Evolutionary conservation across 2,888 invertebrate genomes (phyloP).

Genomic region (Trichogramma evanescens): DNA sequence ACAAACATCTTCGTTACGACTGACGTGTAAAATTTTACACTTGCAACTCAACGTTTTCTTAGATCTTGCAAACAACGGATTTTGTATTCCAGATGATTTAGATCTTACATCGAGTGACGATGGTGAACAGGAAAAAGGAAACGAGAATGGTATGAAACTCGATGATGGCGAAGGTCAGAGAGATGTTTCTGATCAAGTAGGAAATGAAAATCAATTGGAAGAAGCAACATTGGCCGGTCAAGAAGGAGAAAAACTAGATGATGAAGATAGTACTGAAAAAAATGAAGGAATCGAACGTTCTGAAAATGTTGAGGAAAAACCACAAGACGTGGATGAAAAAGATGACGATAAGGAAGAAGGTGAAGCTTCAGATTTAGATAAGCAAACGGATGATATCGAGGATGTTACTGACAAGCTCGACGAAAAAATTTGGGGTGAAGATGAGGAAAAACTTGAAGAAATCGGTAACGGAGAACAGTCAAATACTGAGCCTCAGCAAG

Average conservation of each 20-base stretch:
- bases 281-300: conserved; percentile 93
- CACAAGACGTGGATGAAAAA: conserved; percentile 71
- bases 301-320: conserved; percentile 86
- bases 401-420: conserved; percentile 75
- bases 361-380: conserved; percentile 77
- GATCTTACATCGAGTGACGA: conserved; percentile 64
- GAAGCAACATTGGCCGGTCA: conserved; percentile 78
- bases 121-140: conserved; percentile 51
- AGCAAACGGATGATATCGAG: conserved; percentile 94
- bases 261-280: conserved; percentile 77
- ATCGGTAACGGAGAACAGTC: conserved; percentile 63
- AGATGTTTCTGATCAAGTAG: conserved; percentile 91
- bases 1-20: conserved; percentile 69
- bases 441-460: conserved; percentile 55
- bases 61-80: conserved; percentile 77
- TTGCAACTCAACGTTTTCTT: conserved; percentile 78
- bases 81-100: conserved; percentile 84
- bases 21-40: conserved; percentile 75
- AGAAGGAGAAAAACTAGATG: conserved; percentile 60
- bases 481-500: conserved; percentile 52
- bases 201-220: conserved; percentile 87
- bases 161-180: conserved; percentile 90
- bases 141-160: conserved; percentile 67
- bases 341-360: conserved; percentile 59
- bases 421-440: conserved; percentile 76